Conservation (phyloP, 2,888 invertebrate genomes). For the Lamellibrachia satsuma region DNA sequence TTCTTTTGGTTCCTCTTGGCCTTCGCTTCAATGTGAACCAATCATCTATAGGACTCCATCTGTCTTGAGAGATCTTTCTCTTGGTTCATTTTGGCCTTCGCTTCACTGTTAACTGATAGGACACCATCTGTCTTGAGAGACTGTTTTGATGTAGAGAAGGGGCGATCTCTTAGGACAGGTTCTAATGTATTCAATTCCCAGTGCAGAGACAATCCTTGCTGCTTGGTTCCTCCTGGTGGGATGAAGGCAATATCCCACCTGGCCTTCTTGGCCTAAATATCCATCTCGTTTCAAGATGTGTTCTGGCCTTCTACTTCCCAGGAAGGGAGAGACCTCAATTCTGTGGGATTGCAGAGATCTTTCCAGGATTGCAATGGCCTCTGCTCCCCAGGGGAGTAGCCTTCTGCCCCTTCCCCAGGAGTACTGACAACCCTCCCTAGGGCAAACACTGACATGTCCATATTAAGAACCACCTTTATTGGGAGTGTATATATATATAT, state of each 20-base stretch:
- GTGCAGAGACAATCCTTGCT: background rate
- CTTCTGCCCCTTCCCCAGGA: too few relatives aligned
- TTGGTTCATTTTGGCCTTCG: background rate
- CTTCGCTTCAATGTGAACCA: too few relatives aligned
- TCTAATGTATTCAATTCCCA: background rate
- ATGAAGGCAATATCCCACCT: background rate
- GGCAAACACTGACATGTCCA: too few relatives aligned
- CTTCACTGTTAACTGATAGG: background rate
- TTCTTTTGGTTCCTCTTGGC: too few relatives aligned
- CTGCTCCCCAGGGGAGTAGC: too few relatives aligned
- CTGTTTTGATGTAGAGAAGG: background rate
- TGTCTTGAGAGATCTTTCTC: background rate
- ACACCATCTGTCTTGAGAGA: background rate
- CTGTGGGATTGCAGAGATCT: too few relatives aligned
- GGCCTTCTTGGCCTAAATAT: background rate
- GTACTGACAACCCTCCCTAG: too few relatives aligned
- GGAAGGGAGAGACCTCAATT: too few relatives aligned
- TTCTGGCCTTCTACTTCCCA: background rate
- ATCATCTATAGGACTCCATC: too few relatives aligned
- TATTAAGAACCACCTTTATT: too few relatives aligned
- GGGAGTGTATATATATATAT: too few relatives aligned
- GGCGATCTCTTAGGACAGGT: background rate
- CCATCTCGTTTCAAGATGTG: background rate
- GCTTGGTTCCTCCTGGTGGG: background rate
- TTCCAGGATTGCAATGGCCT: too few relatives aligned